Conservation (phyloP, 2,113 vertebrate genomes). For the Strix uralensis region DNA sequence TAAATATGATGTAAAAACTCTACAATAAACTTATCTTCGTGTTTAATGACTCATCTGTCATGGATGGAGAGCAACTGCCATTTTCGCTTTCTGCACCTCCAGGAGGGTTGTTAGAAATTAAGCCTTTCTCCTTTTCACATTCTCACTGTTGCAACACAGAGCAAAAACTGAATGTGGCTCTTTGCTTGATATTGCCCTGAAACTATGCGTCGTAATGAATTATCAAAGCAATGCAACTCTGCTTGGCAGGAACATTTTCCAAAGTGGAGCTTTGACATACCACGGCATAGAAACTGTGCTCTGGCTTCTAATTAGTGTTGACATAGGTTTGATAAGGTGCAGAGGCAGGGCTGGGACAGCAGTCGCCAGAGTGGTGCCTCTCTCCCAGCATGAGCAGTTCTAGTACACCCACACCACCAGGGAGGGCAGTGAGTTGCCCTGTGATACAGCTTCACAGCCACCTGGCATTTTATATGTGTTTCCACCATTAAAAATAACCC, state of each 20-base stretch:
- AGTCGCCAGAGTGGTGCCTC: not conserved
- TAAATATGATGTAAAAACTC: not conserved
- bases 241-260: not conserved
- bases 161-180: accelerated
- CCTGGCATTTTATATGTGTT: not conserved
- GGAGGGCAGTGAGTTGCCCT: not conserved
- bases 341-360: not conserved
- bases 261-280: not conserved
- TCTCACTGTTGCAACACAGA: not conserved
- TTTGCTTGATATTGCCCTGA: not conserved
- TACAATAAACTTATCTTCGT: not conserved
- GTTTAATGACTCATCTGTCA: not conserved
- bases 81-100: not conserved
- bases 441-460: not conserved
- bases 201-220: not conserved
- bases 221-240: not conserved
- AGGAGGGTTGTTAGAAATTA: not conserved
- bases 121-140: not conserved
- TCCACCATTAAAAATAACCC: not conserved
- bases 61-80: not conserved
- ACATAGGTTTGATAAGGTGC: not conserved
- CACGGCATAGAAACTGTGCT: not conserved
- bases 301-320: not conserved
- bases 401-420: not conserved
- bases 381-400: not conserved